Evolutionary conservation across 2,797 vertebrate genomes (phyloP), one percentile per base, ranked within the genome.

Genomic region (Lindbergichthys nudifrons): DNA sequence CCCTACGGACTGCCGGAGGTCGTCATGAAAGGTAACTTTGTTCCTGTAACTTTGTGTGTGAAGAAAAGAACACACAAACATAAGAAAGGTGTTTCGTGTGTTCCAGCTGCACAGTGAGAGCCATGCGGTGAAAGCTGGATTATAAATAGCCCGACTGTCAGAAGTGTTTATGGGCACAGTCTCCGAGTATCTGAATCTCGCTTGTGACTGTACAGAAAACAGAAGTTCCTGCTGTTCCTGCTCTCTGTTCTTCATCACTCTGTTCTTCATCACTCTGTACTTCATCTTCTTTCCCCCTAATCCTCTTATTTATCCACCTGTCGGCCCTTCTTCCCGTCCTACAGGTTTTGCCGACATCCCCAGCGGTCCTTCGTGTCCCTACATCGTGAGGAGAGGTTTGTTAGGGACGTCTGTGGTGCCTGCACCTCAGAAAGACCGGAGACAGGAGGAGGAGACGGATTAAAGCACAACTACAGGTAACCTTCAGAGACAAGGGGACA

Each of bases 261-360:
- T 59, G 13, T 64, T 39, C 45, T 76, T 60, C 60, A 12, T 52
- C 36, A 7, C 8, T 43, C 32, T 3, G 10, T 32, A 23, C 3
- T 13, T 71, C 6, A 47, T 21, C 21, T 54, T 4, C 47, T 72
- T 9, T 72, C 12, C 1, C 2, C 30, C 8, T 50, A 11, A 64
- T 62, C 14, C 16, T 60, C 42, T 12, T 12, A 42, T 59, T 51
- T 48, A 21, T 59, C 32, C 8, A 5, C 54, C 43, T 7, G 1
- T 57, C 42, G 36, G 5, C 42, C 3, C 18, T 45, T 50, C 52
- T 59, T 51, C 56, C 42, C 3, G 4, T 67, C 56, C 42, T 78
- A 48, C 81, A 96, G 96, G 96, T 54, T 96, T 96, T 88, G 96
- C 96, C 0, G 96, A 96, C 81, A 96, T 96, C 65, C 96, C 96